phyloP scores from a whole-genome alignment of 1,140 invertebrate species.

The Pseudomyrmex gracilis region DNA sequence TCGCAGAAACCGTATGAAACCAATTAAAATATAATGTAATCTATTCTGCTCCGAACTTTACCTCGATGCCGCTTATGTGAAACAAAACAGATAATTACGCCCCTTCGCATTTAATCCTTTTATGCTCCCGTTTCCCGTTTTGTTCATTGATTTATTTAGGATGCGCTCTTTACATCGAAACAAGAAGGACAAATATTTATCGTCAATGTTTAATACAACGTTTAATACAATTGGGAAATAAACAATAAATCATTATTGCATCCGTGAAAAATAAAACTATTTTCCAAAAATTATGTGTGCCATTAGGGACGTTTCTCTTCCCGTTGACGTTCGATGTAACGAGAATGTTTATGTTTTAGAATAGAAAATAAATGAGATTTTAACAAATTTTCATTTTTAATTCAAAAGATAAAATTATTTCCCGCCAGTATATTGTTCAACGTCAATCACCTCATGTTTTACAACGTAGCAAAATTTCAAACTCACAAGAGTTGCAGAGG shows the following conservation, averaged over 20 bases:
- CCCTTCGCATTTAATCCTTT: slow-evolving; percentile 1
- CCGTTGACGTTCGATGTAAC: too few relatives aligned
- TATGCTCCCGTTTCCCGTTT: neutral
- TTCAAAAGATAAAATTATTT: slow-evolving; percentile 11
- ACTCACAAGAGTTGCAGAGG: neutral
- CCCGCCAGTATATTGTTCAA: neutral
- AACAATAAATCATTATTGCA: slow-evolving; percentile 17
- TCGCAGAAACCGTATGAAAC: slow-evolving; percentile 37
- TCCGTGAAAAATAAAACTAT: neutral
- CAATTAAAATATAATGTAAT: slow-evolving; percentile 60
- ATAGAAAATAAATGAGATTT: neutral
- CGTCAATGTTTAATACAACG: neutral
- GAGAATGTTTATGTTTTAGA: neutral
- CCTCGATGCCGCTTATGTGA: slow-evolving; percentile 2
- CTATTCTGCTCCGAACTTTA: slow-evolving; percentile 26
- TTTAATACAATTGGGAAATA: neutral
- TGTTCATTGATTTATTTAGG: slow-evolving; percentile 14
- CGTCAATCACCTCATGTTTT: neutral
- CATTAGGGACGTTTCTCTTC: too few relatives aligned
- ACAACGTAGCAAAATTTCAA: slow-evolving; percentile 6
- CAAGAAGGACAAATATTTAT: neutral
- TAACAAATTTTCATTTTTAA: slow-evolving; percentile 9
- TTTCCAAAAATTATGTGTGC: neutral
- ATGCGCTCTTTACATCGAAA: slow-evolving; percentile 4
- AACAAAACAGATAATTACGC: slow-evolving; percentile 2